These are phyloP conservation scores for Lophotis ruficrista DNA, from an alignment of 2,113 vertebrate species.

Conservation along the genomic window DNA sequence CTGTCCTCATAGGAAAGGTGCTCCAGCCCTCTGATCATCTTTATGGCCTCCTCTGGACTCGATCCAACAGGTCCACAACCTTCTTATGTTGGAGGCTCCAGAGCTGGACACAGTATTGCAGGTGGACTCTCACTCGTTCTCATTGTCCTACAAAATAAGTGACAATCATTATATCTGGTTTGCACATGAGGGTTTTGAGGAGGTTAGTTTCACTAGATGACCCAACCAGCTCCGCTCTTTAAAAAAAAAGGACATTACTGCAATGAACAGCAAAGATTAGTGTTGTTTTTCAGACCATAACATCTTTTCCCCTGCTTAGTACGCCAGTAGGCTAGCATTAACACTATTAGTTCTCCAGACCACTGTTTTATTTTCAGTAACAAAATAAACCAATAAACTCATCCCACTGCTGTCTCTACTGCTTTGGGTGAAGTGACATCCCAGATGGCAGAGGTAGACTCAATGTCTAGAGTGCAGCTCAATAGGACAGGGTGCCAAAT, in stretches of 20 bases:
- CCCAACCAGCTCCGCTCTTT: background rate
- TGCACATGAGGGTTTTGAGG: background rate
- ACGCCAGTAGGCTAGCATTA: background rate
- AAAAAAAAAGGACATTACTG: background rate
- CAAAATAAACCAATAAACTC: background rate
- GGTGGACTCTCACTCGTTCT: background rate
- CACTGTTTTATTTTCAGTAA: background rate
- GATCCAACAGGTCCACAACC: too few relatives aligned
- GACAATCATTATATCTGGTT: background rate
- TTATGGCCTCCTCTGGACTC: too few relatives aligned
- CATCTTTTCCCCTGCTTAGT: background rate
- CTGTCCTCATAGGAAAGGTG: too few relatives aligned
- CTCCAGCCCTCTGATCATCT: too few relatives aligned
- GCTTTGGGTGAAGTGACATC: background rate
- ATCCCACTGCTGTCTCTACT: rapidly evolving
- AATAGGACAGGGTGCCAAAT: rapidly evolving
- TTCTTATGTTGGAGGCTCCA: too few relatives aligned
- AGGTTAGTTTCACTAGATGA: background rate
- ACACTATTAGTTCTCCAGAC: rapidly evolving
- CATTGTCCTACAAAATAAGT: background rate
- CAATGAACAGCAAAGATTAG: background rate
- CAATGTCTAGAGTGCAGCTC: rapidly evolving
- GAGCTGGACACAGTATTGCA: too few relatives aligned
- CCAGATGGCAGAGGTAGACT: background rate
- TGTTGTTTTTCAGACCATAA: background rate